Conservation (phyloP, 1,140 invertebrate species). For the Pseudomyrmex dendroicus region DNA sequence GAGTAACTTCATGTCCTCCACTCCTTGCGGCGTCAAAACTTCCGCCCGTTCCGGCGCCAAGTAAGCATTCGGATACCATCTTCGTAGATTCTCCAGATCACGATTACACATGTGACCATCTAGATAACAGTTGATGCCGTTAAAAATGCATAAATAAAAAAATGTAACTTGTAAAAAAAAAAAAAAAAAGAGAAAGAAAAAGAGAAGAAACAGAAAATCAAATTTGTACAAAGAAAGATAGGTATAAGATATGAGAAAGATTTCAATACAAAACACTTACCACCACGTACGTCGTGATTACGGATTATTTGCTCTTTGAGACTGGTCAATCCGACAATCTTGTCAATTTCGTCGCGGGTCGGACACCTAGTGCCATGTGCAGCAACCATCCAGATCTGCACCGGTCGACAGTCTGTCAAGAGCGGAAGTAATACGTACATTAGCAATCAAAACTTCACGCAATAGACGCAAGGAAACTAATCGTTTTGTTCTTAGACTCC, state of each 20-base stretch:
- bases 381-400: slow-evolving; percentile 79
- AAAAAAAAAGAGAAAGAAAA: neutral
- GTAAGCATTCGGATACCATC: slow-evolving; percentile 76
- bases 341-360: slow-evolving; percentile 55
- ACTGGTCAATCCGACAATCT: slow-evolving; percentile 68
- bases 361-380: slow-evolving; percentile 81
- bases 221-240: neutral
- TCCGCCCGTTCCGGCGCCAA: slow-evolving; percentile 73
- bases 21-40: slow-evolving; percentile 78
- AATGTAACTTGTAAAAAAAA: neutral
- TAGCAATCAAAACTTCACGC: neutral
- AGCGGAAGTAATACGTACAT: neutral
- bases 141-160: neutral
- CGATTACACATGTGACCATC: slow-evolving; percentile 81
- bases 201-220: neutral
- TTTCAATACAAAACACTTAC: slow-evolving; percentile 67
- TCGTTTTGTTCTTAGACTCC: too few species aligned
- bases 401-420: slow-evolving; percentile 77
- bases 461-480: too few species aligned
- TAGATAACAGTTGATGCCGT: slow-evolving; percentile 45
- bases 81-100: slow-evolving; percentile 80
- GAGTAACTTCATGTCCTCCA: slow-evolving; percentile 79
- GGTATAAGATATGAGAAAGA: neutral
- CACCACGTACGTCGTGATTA: slow-evolving; percentile 74
- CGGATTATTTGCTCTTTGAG: slow-evolving; percentile 76